These are phyloP conservation scores for Heliconius cydno DNA, from an alignment of 2,888 invertebrate genomes.

Conservation along the genomic window DNA sequence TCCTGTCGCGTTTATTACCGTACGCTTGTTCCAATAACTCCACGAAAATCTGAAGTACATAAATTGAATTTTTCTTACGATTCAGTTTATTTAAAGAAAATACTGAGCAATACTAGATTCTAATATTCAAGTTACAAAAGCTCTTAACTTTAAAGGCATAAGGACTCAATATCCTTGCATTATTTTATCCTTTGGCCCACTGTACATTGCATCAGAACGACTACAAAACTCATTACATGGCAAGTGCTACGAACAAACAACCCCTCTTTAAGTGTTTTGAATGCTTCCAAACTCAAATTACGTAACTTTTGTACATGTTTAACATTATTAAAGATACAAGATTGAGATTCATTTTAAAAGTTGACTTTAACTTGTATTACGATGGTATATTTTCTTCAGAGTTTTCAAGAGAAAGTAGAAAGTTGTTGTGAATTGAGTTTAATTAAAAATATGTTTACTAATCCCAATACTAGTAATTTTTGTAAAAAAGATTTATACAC, in stretches of 20 bases:
- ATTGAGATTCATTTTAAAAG: background rate
- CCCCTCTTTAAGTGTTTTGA: constrained; percentile 28
- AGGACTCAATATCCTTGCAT: background rate
- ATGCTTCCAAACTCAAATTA: constrained; percentile 21
- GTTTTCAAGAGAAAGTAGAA: background rate
- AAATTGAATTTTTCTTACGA: constrained; percentile 1
- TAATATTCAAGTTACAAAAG: background rate
- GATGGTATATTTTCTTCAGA: background rate
- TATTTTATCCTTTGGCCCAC: background rate
- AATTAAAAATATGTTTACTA: no score
- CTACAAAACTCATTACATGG: constrained; percentile 32
- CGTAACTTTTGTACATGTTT: constrained; percentile 17
- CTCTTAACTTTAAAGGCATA: background rate
- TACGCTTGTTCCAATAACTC: no score
- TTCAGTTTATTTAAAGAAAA: background rate
- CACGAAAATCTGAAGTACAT: background rate
- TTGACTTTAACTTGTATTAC: background rate
- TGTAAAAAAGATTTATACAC: no score
- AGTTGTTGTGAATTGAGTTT: background rate
- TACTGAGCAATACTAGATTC: background rate
- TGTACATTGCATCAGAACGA: constrained; percentile 12
- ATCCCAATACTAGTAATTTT: no score
- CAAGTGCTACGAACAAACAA: constrained; percentile 31
- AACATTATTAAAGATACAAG: constrained; percentile 2
- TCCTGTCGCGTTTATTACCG: no score